Percentiles rank a stretch among this genome's conserved stretches.
Evolutionary conservation across 2,888 invertebrate species (phyloP).

Genomic region (Athalia cordata): DNA sequence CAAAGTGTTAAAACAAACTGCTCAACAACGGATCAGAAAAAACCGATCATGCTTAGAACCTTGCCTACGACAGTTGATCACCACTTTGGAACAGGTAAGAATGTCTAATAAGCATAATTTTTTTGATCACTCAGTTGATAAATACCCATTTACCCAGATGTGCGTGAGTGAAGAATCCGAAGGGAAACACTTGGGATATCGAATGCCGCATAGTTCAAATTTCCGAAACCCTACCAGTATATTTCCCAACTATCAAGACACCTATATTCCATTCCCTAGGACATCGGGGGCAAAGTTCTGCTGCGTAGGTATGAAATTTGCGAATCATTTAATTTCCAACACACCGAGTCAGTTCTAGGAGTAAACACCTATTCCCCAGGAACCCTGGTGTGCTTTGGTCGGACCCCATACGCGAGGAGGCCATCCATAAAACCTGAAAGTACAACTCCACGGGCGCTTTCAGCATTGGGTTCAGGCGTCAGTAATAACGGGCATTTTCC

Average conservation of each 20-base stretch:
- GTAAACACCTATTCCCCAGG: conserved; percentile 66
- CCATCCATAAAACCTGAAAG: conserved; percentile 83
- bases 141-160: conserved; percentile 56
- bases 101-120: neutral
- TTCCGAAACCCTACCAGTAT: conserved; percentile 68
- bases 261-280: conserved; percentile 94
- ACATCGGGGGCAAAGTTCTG: conserved; percentile 96
- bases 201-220: conserved; percentile 66
- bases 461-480: conserved; percentile 79
- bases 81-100: conserved; percentile 78
- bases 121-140: too few relatives aligned
- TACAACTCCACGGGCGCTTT: conserved; percentile 86
- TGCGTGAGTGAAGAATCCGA: conserved; percentile 70
- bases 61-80: conserved; percentile 84
- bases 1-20: conserved; percentile 87
- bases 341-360: neutral
- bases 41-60: conserved; percentile 92
- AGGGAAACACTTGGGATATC: conserved; percentile 64
- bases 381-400: conserved; percentile 89
- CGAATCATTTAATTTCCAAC: neutral
- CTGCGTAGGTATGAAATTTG: conserved; percentile 80
- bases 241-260: conserved; percentile 76
- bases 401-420: conserved; percentile 82
- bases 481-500: conserved; percentile 75
- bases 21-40: conserved; percentile 88